A percentile compares a stretch with the other conserved stretches of the same genome.
These are phyloP conservation scores for Alentia gelatinosa DNA, from an alignment of 2,888 invertebrate genomes.

Conservation along the genomic window DNA sequence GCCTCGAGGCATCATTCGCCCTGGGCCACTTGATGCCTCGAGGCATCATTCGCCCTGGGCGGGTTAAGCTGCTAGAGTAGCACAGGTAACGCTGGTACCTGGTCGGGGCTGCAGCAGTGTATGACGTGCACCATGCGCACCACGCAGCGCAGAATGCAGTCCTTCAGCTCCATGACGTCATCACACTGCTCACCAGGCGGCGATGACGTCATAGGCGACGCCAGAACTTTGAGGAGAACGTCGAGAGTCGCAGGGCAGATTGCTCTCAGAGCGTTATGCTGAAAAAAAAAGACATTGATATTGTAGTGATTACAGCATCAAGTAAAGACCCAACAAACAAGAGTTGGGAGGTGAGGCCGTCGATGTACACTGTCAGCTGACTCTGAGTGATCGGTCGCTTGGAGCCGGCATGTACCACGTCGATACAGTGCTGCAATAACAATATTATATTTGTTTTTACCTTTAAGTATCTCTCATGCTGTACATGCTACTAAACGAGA, in stretches of 20 bases:
- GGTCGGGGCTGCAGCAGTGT: slow-evolving; percentile 83
- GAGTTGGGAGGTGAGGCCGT: slow-evolving; percentile 83
- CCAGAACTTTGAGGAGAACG: slow-evolving; percentile 83
- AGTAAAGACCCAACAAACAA: too few species aligned
- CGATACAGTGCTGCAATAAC: slow-evolving; percentile 83
- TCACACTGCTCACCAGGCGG: slow-evolving; percentile 34
- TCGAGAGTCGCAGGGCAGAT: slow-evolving; percentile 85
- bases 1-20: too few species aligned
- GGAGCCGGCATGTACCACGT: slow-evolving; percentile 81
- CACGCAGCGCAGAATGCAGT: slow-evolving; percentile 83
- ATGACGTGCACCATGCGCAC: slow-evolving; percentile 83
- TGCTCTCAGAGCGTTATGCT: slow-evolving; percentile 84
- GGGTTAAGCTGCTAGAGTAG: too few species aligned
- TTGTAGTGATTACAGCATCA: too few species aligned
- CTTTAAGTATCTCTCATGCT: too few species aligned
- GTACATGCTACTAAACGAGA: too few species aligned
- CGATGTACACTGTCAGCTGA: slow-evolving; percentile 84
- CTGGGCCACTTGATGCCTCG: too few species aligned
- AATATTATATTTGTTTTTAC: too few species aligned
- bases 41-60: too few species aligned
- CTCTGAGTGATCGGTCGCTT: slow-evolving; percentile 84
- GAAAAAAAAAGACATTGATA: slow-evolving; percentile 65
- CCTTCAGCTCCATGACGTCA: slow-evolving; percentile 81
- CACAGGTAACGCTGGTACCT: too few species aligned
- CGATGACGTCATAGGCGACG: slow-evolving; percentile 51